Evolutionary conservation across 2,797 vertebrate species (phyloP).

Genomic region (Amazona finschi): DNA sequence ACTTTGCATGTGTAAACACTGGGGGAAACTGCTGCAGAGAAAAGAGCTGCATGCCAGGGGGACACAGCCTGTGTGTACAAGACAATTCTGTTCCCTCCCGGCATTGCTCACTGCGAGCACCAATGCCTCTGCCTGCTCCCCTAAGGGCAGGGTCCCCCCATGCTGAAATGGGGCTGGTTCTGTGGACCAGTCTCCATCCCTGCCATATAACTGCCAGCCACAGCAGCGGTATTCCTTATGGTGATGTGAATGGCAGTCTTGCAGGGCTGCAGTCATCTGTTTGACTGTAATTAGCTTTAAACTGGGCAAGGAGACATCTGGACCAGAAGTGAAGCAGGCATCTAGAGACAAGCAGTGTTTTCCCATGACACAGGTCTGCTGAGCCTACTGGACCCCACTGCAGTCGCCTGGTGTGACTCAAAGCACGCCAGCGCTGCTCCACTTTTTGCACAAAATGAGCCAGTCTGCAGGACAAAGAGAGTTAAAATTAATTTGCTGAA

Average conservation of each 20-base stretch:
- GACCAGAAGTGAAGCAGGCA: neutral
- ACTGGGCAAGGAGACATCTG: neutral
- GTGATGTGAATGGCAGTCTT: rapidly evolving
- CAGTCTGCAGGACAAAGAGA: neutral
- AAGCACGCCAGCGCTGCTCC: neutral
- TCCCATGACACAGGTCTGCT: neutral
- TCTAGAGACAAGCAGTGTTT: neutral
- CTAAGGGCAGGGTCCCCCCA: neutral
- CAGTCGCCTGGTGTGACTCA: neutral
- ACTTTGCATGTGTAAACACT: rapidly evolving
- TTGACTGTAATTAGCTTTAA: neutral
- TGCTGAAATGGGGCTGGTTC: rapidly evolving
- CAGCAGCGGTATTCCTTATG: rapidly evolving
- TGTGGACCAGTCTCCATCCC: neutral
- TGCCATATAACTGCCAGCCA: neutral
- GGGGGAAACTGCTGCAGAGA: neutral
- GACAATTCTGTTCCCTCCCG: neutral
- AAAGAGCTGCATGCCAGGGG: rapidly evolving
- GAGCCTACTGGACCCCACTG: neutral
- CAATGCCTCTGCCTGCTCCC: neutral
- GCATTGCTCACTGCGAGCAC: neutral
- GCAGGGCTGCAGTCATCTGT: neutral
- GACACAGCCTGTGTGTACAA: neutral
- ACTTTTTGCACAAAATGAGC: neutral
- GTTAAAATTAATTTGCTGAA: neutral